Evolutionary conservation across 2,113 vertebrate species (phyloP).

Genomic region (Tupaia tana): DNA sequence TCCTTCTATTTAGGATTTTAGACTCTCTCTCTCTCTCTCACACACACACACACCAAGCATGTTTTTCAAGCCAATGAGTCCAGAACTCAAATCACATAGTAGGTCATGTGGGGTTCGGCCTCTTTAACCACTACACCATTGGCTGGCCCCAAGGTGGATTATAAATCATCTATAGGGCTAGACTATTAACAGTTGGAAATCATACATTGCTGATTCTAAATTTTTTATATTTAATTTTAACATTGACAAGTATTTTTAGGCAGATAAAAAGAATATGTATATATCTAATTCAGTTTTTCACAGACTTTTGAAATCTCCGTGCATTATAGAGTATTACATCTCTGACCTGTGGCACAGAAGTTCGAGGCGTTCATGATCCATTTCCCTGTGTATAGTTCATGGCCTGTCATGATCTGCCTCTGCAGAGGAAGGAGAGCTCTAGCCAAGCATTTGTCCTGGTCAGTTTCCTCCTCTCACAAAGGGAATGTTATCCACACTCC

Average conservation of each 20-base stretch:
- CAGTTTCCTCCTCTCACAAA: neutral
- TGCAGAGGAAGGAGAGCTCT: neutral
- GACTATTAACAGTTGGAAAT: constrained; percentile 24
- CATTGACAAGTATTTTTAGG: neutral
- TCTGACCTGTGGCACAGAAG: neutral
- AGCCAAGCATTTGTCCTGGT: neutral
- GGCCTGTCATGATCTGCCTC: neutral
- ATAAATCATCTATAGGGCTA: neutral
- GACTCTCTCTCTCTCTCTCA: too few relatives aligned
- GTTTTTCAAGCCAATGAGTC: too few relatives aligned
- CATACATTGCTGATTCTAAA: constrained; percentile 9
- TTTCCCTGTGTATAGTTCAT: neutral
- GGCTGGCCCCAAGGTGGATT: too few relatives aligned
- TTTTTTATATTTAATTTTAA: constrained; percentile 50
- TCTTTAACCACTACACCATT: too few relatives aligned
- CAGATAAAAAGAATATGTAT: neutral
- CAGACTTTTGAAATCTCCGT: too few relatives aligned
- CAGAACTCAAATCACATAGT: too few relatives aligned
- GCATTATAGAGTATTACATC: neutral
- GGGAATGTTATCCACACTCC: neutral
- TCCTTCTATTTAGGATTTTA: too few relatives aligned
- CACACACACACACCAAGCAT: too few relatives aligned
- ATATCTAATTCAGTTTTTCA: too few relatives aligned
- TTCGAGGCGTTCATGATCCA: neutral
- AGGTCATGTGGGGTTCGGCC: too few relatives aligned